Evolutionary conservation across 2,113 vertebrate species (phyloP), one percentile per base, ranked within the genome.

Genomic region (Oreotrochilus melanogaster): DNA sequence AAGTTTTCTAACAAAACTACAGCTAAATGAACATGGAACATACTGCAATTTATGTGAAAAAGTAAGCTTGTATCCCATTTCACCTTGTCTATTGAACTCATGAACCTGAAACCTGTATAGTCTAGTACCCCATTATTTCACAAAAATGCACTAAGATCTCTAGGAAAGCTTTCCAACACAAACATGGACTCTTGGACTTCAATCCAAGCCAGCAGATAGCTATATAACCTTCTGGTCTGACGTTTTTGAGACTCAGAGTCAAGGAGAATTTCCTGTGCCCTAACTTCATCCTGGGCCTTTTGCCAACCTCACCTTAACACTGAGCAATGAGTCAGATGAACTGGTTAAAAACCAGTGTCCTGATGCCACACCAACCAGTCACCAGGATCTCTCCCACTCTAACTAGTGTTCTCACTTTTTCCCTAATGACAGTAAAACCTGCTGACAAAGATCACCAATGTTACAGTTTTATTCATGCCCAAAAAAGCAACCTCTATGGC

Each of bases 321-420:
- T 1, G 7, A 80, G 31, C 3, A 24, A 43, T 2, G 4, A 1
- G 19, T 70, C 0, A 31, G 7, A 24, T 1, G 0, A 51, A 25
- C 18, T 3, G 16, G 4, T 11, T n/a, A 6, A 7, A 7, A 53
- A 2, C 0, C 62, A 17, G 18, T 0, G 5, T n/a, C 12, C 2
- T 23, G 21, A 27, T 18, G 31, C 45, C 6, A 39, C 24, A 74
- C 78, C 69, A 53, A 76, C 7, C 30, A 16, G 27, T 8, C 23
- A 27, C 18, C 30, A 3, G 3, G 17, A 7, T 3, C 25, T 31
- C 66, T 67, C 62, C 47, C 37, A 54, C 25, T 13, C 10, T 37
- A 37, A 37, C 43, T 15, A 16, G 0, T 18, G 35, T 11, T 2
- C 1, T 37, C 78, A 43, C 10, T 71, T 33, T 37, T 30, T 53